Evolutionary conservation across 2,113 vertebrate species (phyloP).

Genomic region (Marcusenius ussheri): DNA sequence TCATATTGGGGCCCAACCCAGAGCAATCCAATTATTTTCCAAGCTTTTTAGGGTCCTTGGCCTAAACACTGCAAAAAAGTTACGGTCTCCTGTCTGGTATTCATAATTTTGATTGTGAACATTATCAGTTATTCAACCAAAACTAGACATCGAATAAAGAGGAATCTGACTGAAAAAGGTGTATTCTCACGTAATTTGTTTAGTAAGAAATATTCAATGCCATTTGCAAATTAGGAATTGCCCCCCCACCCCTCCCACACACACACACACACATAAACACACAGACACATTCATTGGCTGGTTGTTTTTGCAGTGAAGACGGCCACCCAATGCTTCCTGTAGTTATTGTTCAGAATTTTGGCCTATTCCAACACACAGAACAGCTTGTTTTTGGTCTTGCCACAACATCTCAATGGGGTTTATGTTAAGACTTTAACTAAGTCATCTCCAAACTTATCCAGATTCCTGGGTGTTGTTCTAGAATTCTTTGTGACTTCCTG

Average conservation of each 20-base stretch:
- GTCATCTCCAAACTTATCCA: neutral
- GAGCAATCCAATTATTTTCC: neutral
- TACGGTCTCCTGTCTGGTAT: neutral
- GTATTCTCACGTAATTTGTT: neutral
- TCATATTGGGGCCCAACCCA: neutral
- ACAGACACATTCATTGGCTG: neutral
- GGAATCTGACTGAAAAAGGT: neutral
- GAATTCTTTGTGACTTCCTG: slow-evolving; percentile 4
- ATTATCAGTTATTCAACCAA: neutral
- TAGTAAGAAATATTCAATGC: neutral
- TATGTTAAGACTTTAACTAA: neutral
- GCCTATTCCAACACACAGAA: neutral
- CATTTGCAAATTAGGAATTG: neutral
- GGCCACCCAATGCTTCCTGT: neutral
- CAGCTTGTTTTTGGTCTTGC: neutral
- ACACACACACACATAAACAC: neutral
- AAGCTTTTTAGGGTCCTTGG: neutral
- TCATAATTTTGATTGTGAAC: neutral
- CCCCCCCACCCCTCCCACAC: no score
- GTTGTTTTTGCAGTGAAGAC: neutral
- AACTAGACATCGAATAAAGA: neutral
- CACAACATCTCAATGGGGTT: slow-evolving; percentile 4
- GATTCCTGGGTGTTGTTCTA: slow-evolving; percentile 3
- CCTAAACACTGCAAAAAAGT: neutral
- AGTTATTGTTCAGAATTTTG: neutral